These are phyloP conservation scores for Macropodus opercularis DNA, from an alignment of 2,797 vertebrate genomes.

Conservation along the genomic window DNA sequence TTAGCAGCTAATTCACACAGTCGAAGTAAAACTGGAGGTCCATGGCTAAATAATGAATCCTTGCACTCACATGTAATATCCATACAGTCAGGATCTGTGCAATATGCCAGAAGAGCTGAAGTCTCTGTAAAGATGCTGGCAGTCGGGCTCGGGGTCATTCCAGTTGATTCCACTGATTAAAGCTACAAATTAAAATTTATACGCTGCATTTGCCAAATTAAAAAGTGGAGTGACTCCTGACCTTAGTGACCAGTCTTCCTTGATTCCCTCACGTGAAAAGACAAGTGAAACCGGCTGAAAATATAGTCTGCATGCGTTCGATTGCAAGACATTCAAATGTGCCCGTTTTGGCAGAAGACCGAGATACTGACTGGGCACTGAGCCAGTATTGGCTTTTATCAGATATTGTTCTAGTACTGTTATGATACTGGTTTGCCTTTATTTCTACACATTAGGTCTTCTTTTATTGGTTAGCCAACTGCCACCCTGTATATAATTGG, in stretches of 20 bases:
- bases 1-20: neutral
- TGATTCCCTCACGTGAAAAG: constrained; percentile 27
- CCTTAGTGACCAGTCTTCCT: constrained; percentile 43
- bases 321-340: constrained; percentile 16
- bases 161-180: constrained; percentile 67
- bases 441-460: neutral
- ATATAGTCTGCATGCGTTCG: neutral
- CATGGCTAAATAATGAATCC: constrained; percentile 12
- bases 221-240: constrained; percentile 55
- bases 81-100: constrained; percentile 18
- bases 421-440: constrained; percentile 4
- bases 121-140: constrained; percentile 45
- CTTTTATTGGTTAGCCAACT: neutral
- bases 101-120: constrained; percentile 33
- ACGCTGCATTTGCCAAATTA: constrained; percentile 62
- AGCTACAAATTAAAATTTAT: constrained; percentile 69
- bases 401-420: neutral
- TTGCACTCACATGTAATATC: constrained; percentile 14
- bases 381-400: constrained; percentile 2
- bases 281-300: constrained; percentile 12
- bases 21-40: neutral
- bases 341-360: constrained; percentile 7
- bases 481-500: constrained; percentile 12
- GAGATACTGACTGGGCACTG: constrained; percentile 11
- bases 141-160: constrained; percentile 61